Percentiles rank a stretch among this genome's conserved stretches.
Conservation (phyloP, 2,113 vertebrate genomes). For the Lota lota region DNA sequence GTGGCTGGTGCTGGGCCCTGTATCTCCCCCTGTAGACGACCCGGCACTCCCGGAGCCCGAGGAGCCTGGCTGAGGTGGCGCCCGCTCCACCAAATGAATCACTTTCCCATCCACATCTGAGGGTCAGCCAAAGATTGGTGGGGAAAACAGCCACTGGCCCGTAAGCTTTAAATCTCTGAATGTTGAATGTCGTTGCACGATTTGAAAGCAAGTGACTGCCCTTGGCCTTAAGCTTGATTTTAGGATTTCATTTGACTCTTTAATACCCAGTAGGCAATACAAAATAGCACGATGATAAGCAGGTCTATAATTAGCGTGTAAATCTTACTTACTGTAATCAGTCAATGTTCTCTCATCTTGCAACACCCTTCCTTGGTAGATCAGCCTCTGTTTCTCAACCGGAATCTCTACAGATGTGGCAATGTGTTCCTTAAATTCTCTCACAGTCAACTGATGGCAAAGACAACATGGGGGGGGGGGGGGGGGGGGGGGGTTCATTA, state of each 20-base stretch:
- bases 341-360: conserved; percentile 82
- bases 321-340: conserved; percentile 81
- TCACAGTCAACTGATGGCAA: conserved; percentile 77
- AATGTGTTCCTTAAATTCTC: conserved; percentile 85
- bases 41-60: conserved; percentile 65
- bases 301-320: not conserved
- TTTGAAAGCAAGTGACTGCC: too few species aligned
- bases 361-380: conserved; percentile 85
- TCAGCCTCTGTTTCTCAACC: conserved; percentile 82
- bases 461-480: not conserved
- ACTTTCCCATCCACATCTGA: conserved; percentile 86
- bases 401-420: conserved; percentile 80
- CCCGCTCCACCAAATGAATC: conserved; percentile 84
- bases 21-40: conserved; percentile 37
- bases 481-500: not conserved
- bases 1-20: conserved; percentile 59
- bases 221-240: too few species aligned
- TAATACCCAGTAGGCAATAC: too few species aligned
- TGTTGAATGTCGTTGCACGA: too few species aligned
- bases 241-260: too few species aligned
- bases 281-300: too few species aligned
- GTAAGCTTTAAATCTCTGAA: too few species aligned
- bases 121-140: not conserved
- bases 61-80: conserved; percentile 78
- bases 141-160: too few species aligned